Evolutionary conservation across 2,888 invertebrate species (phyloP).

Genomic region (Pegoplata infirma): DNA sequence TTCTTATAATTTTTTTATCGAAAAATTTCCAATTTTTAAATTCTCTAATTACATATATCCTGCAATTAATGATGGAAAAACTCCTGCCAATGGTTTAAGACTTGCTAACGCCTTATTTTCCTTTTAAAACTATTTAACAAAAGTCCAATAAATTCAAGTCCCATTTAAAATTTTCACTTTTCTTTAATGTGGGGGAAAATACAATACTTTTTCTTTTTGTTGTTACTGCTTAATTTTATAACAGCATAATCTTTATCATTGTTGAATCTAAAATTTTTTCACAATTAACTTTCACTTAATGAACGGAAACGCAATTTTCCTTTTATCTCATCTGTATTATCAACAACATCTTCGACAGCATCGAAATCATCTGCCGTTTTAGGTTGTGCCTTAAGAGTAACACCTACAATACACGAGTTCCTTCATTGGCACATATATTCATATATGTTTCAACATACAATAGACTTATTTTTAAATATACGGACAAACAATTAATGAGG

Average conservation of each 20-base stretch:
- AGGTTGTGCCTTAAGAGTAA: conserved; percentile 26
- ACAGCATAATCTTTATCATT: conserved; percentile 28
- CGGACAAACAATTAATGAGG: too few species aligned
- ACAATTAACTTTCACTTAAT: conserved; percentile 27
- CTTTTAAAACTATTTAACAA: conserved; percentile 1
- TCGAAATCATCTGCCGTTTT: conserved; percentile 38
- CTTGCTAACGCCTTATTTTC: conserved; percentile 42
- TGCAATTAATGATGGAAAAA: conserved; percentile 15
- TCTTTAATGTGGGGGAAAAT: background rate
- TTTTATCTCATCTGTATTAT: conserved; percentile 1
- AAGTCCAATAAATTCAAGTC: conserved; percentile 2
- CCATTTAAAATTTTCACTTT: conserved; percentile 20
- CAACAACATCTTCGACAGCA: background rate
- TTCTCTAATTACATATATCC: conserved; percentile 45
- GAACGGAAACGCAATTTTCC: conserved; percentile 36
- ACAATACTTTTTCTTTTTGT: background rate
- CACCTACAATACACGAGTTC: conserved; percentile 30
- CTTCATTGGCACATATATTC: background rate
- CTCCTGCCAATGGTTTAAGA: background rate
- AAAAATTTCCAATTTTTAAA: background rate
- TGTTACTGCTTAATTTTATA: conserved; percentile 16
- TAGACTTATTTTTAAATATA: background rate
- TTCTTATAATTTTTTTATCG: conserved; percentile 11
- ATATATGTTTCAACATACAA: background rate
- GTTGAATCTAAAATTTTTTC: conserved; percentile 1